These are phyloP conservation scores for Polietes domitor DNA, from an alignment of 2,888 invertebrate genomes.

Conservation along the genomic window DNA sequence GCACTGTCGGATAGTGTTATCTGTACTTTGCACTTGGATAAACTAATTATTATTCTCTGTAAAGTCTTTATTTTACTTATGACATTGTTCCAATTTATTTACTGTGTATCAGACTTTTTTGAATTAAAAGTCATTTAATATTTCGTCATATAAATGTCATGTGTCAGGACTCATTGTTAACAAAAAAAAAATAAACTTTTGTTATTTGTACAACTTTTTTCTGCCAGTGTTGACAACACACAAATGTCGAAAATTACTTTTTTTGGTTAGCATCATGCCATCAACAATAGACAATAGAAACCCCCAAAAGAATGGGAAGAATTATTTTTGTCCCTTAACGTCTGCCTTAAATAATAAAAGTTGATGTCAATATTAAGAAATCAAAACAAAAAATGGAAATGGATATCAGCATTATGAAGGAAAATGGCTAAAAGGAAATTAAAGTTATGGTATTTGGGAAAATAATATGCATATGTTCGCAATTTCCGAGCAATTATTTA, in stretches of 20 bases:
- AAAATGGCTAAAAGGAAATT: neutral
- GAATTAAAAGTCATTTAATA: too few species aligned
- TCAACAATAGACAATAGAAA: too few species aligned
- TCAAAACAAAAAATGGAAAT: neutral
- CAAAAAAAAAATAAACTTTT: neutral
- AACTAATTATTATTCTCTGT: too few species aligned
- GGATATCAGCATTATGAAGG: neutral
- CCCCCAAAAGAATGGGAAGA: neutral
- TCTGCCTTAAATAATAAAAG: neutral
- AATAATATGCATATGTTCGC: neutral
- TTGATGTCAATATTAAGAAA: neutral
- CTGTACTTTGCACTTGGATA: too few species aligned
- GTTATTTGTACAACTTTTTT: neutral
- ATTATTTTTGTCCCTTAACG: neutral
- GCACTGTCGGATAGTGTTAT: too few species aligned
- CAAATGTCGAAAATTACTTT: neutral
- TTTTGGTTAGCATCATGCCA: neutral
- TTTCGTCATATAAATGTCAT: too few species aligned
- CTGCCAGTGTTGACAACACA: neutral
- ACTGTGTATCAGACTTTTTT: too few species aligned
- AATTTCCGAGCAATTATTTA: neutral
- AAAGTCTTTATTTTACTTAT: too few species aligned
- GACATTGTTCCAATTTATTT: too few species aligned
- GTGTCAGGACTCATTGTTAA: too few species aligned
- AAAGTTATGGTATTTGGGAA: neutral